A percentile compares a stretch with the other conserved stretches of the same genome.
These are phyloP conservation scores for Drosophila pandora DNA, from an alignment of 1,140 invertebrate species.

Conservation along the genomic window DNA sequence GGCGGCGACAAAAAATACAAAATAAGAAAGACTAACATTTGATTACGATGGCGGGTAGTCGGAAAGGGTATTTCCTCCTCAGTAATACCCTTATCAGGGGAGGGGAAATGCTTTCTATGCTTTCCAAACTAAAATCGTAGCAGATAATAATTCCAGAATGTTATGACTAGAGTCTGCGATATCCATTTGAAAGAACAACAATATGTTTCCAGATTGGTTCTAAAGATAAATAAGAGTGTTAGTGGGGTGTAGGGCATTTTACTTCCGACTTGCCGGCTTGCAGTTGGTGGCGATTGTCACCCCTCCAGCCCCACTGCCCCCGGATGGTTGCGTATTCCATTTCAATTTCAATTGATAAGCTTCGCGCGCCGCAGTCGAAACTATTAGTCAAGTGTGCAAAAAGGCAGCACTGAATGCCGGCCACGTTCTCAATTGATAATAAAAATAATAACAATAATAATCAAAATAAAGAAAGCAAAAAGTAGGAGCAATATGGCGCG, in stretches of 20 bases:
- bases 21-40: constrained; percentile 49
- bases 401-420: constrained; percentile 64
- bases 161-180: not conserved
- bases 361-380: constrained; percentile 57
- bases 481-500: constrained; percentile 75
- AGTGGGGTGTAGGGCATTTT: constrained; percentile 31
- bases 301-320: constrained; percentile 10
- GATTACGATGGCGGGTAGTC: constrained; percentile 53
- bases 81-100: constrained; percentile 14
- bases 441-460: constrained; percentile 80
- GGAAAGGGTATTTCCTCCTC: constrained; percentile 13
- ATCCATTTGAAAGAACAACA: too few species aligned
- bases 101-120: constrained; percentile 1
- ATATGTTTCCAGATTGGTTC: too few species aligned
- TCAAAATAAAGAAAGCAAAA: constrained; percentile 56
- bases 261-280: constrained; percentile 9
- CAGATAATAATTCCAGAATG: not conserved
- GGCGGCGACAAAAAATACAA: constrained; percentile 12
- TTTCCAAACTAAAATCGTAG: not conserved
- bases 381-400: constrained; percentile 78
- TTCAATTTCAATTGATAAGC: constrained; percentile 79
- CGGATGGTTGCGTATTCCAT: constrained; percentile 62
- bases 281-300: constrained; percentile 11
- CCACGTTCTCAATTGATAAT: constrained; percentile 82
- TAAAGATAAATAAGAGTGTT: not conserved